Conservation (phyloP, 1,140 invertebrate genomes). For the Akabosia matsudoensis region DNA sequence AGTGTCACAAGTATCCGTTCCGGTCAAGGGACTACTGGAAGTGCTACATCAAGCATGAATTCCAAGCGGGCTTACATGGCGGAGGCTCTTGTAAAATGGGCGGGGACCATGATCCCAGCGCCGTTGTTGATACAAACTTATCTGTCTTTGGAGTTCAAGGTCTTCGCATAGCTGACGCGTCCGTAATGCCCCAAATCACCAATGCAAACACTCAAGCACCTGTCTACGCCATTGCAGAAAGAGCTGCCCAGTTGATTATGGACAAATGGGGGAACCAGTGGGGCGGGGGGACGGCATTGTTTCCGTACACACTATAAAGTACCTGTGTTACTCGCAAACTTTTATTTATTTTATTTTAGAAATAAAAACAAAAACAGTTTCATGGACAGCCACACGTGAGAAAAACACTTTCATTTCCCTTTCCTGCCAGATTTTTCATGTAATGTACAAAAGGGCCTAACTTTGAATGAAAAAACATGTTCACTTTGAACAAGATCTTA, state of each 20-base stretch:
- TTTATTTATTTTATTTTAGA: too few species aligned
- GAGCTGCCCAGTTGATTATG: conserved; percentile 16
- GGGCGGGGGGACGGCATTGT: not conserved
- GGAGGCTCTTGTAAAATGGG: conserved; percentile 5
- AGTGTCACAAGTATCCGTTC: not conserved
- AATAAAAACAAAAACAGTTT: too few species aligned
- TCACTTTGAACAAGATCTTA: too few species aligned
- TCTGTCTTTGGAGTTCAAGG: not conserved
- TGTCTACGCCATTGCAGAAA: conserved; percentile 29
- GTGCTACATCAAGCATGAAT: not conserved
- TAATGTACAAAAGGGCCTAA: too few species aligned
- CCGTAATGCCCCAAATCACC: conserved; percentile 1
- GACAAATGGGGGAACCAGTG: not conserved
- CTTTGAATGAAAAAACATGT: too few species aligned
- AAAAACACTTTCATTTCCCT: too few species aligned
- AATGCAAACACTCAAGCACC: conserved; percentile 24
- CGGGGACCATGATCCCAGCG: not conserved
- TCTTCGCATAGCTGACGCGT: not conserved
- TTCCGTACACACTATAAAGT: not conserved
- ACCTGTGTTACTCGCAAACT: too few species aligned
- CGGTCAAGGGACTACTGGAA: not conserved
- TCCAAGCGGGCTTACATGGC: not conserved
- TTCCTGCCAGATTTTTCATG: too few species aligned
- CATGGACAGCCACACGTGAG: too few species aligned
- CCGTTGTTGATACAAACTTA: not conserved